A percentile compares a stretch with the other conserved stretches of the same genome.
Conservation (phyloP, 2,888 invertebrate species). For the Hybos culiciformis region DNA sequence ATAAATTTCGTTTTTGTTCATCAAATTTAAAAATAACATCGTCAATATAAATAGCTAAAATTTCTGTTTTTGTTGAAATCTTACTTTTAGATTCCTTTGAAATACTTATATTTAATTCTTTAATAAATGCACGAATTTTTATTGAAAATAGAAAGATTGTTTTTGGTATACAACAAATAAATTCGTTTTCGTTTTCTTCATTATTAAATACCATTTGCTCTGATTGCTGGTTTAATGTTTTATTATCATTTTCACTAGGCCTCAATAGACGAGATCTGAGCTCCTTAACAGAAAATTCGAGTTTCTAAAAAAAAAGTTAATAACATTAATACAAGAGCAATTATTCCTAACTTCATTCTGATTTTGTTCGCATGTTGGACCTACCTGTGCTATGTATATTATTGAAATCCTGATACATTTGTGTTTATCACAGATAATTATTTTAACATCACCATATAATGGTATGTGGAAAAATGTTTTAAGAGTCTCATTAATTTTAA, state of each 20-base stretch:
- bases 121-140: no score
- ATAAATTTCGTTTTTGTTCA: slow-evolving; percentile 19
- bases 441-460: slow-evolving; percentile 42
- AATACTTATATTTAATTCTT: slow-evolving; percentile 27
- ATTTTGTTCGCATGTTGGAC: no score
- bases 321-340: no score
- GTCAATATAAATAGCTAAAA: slow-evolving; percentile 29
- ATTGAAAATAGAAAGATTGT: no score
- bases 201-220: no score
- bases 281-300: slow-evolving; percentile 34
- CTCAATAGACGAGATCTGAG: slow-evolving; percentile 27
- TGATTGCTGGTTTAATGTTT: no score
- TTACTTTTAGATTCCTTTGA: slow-evolving; percentile 24
- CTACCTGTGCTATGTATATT: slow-evolving; percentile 28
- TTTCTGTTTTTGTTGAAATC: slow-evolving; percentile 27
- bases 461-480: slow-evolving; percentile 48
- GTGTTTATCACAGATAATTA: slow-evolving; percentile 33
- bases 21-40: slow-evolving; percentile 25
- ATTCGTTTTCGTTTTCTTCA: no score
- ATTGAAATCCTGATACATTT: slow-evolving; percentile 27
- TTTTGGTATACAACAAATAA: no score
- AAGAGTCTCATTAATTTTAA: slow-evolving; percentile 36
- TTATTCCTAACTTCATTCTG: no score
- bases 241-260: slow-evolving; percentile 13
- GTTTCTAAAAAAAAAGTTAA: slow-evolving; percentile 17